Evolutionary conservation across 2,888 invertebrate species (phyloP), one percentile per base, ranked within the genome.

Genomic region (Leptinotarsa peninsularis): DNA sequence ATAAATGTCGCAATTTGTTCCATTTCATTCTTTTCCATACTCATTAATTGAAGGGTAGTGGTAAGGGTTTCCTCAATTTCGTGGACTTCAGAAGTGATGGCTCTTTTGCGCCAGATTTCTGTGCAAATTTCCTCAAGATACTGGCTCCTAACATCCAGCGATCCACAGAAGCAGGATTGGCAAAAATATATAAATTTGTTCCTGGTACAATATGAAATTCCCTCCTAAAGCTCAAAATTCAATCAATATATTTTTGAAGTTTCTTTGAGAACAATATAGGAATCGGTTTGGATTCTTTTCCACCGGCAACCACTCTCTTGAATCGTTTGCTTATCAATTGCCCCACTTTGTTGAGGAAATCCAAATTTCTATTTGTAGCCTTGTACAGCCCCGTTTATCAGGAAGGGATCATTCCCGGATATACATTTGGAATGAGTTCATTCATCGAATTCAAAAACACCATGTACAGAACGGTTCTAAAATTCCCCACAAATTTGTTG

Each of bases 161-260:
- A 60, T 77, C 71, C 68, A 70, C 50, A 49, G 73, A 80, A 54
- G 72, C 77, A 63, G 76, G 77, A 73, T 80, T 78, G 27, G 81
- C 81, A 73, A 80, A 81, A 33, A 79, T 2, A 67, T 79, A 80
- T 21, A 76, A 75, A 68, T 79, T 81, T 33, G 72, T 67, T 58
- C 67, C 72, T n/a, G 78, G 78, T 15, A 79, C 78, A 63, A 78
- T 73, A 69, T 78, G 67, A 66, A 69, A 69, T 33, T 66, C 50
- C 43, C 63, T 66, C 49, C 70, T 70, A 4, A 74, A 5, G 63
- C 60, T 60, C 21, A 78, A 60, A 60, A 75, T 50, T n/a, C n/a
- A n/a, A n/a, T n/a, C n/a, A n/a, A n/a, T n/a, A n/a, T n/a, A n/a
- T n/a, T n/a, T n/a, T n/a, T n/a, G n/a, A n/a, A n/a, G n/a, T n/a